Evolutionary conservation across 1,140 invertebrate species (phyloP).

Genomic region (Pogonognathellus flavescens): DNA sequence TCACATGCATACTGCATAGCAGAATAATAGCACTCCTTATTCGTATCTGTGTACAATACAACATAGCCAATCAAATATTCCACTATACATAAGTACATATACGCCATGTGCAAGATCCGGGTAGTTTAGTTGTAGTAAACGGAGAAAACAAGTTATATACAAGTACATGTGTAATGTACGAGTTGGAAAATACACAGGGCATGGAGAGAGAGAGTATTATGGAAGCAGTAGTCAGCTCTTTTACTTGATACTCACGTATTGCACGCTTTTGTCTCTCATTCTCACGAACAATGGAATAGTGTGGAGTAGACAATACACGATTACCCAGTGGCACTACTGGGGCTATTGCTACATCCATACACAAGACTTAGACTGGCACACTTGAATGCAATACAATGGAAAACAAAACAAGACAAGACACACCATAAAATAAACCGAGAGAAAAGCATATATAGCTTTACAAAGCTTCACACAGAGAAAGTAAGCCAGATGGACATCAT

Average conservation of each 20-base stretch:
- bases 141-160: no score
- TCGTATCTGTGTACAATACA: no score
- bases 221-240: background rate
- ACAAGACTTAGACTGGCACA: background rate
- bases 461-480: background rate
- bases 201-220: no score
- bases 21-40: no score
- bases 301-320: background rate
- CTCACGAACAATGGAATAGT: slow-evolving; percentile 13
- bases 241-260: slow-evolving; percentile 11
- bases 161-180: no score
- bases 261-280: slow-evolving; percentile 19
- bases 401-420: background rate
- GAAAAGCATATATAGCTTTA: background rate
- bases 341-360: no score
- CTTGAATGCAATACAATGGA: background rate
- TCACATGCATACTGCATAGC: no score
- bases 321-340: background rate
- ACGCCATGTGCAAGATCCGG: no score
- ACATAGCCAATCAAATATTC: no score
- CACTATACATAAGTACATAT: no score
- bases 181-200: no score
- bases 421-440: slow-evolving; percentile 19
- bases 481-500: background rate
- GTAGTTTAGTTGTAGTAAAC: no score